Conservation (phyloP, 2,888 invertebrate genomes). For the Luffia ferchaultella region DNA sequence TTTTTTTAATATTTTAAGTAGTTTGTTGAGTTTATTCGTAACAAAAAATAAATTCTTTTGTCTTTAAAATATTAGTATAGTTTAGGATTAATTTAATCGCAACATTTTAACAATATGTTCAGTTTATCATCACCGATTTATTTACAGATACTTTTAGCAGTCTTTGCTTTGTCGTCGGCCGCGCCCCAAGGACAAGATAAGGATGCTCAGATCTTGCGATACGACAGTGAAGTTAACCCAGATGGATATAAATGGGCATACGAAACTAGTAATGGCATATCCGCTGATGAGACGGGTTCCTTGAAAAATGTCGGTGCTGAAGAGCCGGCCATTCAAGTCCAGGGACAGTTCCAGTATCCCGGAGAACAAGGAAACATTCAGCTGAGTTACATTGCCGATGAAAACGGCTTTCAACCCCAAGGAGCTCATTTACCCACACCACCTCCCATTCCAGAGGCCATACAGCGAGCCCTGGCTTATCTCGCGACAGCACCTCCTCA, state of each 20-base stretch:
- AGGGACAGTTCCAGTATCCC: slow-evolving; percentile 70
- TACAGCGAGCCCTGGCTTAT: slow-evolving; percentile 71
- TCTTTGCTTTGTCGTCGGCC: slow-evolving; percentile 40
- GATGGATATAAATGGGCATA: slow-evolving; percentile 69
- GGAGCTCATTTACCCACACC: too few relatives aligned
- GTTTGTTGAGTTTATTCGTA: too few relatives aligned
- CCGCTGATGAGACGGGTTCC: slow-evolving; percentile 60
- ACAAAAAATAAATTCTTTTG: too few relatives aligned
- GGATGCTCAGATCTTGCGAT: slow-evolving; percentile 59
- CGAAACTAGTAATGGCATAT: slow-evolving; percentile 72
- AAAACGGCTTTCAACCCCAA: slow-evolving; percentile 74
- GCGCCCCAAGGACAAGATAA: slow-evolving; percentile 42
- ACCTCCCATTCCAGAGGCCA: slow-evolving; percentile 72
- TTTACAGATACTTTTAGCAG: slow-evolving; percentile 46
- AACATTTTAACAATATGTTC: slow-evolving; percentile 1
- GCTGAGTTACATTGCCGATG: slow-evolving; percentile 72
- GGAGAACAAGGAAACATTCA: slow-evolving; percentile 68
- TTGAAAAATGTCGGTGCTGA: slow-evolving; percentile 64
- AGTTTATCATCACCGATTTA: slow-evolving; percentile 3
- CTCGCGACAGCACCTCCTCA: slow-evolving; percentile 71
- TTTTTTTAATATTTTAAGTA: too few relatives aligned
- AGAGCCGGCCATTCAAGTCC: slow-evolving; percentile 58
- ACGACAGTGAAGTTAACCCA: slow-evolving; percentile 58
- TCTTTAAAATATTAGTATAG: slow-evolving; percentile 5
- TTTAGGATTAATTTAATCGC: neutral